Base-by-base conservation (phyloP, 2,888 invertebrate genomes). In the Pseudoips prasinana region DNA sequence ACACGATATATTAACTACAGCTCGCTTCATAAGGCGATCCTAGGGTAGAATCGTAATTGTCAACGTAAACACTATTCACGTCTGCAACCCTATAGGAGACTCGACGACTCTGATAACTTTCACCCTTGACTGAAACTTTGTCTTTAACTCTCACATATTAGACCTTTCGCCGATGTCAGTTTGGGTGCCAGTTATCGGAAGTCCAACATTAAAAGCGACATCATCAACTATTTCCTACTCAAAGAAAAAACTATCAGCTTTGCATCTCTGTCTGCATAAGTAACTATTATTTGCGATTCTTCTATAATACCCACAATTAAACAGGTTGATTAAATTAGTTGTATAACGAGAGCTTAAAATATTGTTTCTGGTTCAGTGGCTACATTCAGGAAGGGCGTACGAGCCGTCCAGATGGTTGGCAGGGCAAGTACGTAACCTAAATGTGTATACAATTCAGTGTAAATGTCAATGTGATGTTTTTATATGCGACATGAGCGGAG, bases 321-420 rank as follows among this genome's bases (percentile, higher is more conserved):
- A 35, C 68, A 70, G 72, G 69, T 69, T 64, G 49, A 56, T 47
- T 69, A 64, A 71, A 62, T 58, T 66, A 60, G 33, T 34, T 49
- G 38, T 50, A 22, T 48, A 46, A 68, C 62, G 55, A 62, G 48
- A 73, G 67, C 54, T 73, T 73, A 74, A 85, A 67, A 46, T 74
- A 64, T 82, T 86, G 63, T 87, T 88, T 88, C 79, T 85, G 85
- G 81, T 89, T 89, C 93, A 98, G 98, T 98, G 96, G 98, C 98
- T 86, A 96, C 98, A 90, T 99, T 99, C 96, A 96, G 98, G 95
- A 98, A 98, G 92, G 98, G 98, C 92, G 98, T 98, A 90, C 96
- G 98, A 90, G 98, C 98, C 91, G 96, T 98, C 91, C 98, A 97
- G 93, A 95, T 97, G 94, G 96, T 96, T 90, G 97, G 97, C 92